A percentile compares a stretch with the other conserved stretches of the same genome.
Evolutionary conservation across 2,888 invertebrate species (phyloP).

Genomic region (Cactoblastis cactorum): DNA sequence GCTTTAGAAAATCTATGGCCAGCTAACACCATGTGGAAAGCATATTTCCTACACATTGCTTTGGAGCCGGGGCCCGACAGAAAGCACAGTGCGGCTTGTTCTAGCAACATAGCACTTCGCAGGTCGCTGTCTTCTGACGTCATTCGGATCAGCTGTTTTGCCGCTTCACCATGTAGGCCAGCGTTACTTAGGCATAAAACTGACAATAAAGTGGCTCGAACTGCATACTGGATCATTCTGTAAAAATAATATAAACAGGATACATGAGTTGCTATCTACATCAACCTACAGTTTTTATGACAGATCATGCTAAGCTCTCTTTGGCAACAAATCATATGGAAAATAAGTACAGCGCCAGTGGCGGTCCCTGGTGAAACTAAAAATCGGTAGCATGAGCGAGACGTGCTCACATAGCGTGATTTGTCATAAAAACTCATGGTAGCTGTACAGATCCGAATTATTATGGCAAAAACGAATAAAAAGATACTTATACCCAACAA

Average conservation of each 20-base stretch:
- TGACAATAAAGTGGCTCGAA: slow-evolving; percentile 93
- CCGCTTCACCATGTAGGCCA: slow-evolving; percentile 93
- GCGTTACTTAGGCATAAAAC: slow-evolving; percentile 91
- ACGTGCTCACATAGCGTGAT: no score
- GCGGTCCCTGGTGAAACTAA: no score
- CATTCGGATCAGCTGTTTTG: slow-evolving; percentile 95
- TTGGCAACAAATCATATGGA: no score
- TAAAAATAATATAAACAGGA: slow-evolving; percentile 17
- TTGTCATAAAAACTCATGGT: no score
- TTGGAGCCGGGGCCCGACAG: slow-evolving; percentile 80
- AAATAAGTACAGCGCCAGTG: no score
- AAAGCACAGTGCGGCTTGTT: slow-evolving; percentile 97
- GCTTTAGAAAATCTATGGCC: slow-evolving; percentile 97
- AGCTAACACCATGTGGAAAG: slow-evolving; percentile 97
- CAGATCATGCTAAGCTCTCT: no score
- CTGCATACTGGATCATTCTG: slow-evolving; percentile 94
- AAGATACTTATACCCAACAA: no score
- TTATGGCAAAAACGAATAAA: no score
- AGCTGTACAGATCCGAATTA: no score
- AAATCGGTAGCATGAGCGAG: no score
- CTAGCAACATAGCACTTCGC: slow-evolving; percentile 93
- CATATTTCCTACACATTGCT: slow-evolving; percentile 93
- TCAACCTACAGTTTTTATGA: no score
- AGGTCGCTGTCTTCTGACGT: slow-evolving; percentile 98
- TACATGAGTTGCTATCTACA: no score